Percentiles rank a stretch among this genome's conserved stretches.
phyloP scores from a whole-genome alignment of 2,888 invertebrate species.

The Synergus umbraculus region DNA sequence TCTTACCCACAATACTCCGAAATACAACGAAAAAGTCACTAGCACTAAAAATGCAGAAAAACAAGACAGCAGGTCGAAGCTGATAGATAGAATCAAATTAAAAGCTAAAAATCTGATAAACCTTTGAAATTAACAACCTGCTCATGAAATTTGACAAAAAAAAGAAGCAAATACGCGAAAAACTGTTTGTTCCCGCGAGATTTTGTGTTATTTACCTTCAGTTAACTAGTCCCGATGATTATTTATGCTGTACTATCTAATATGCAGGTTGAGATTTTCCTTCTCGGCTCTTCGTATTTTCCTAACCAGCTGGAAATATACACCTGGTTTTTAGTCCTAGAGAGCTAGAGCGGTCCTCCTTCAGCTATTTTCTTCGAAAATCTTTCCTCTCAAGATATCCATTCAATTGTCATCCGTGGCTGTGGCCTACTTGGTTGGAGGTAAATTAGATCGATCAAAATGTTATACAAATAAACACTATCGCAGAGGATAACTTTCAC shows the following conservation, averaged over 20 bases:
- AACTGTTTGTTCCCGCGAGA: constrained; percentile 44
- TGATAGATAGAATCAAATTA: constrained; percentile 1
- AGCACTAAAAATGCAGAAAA: constrained; percentile 14
- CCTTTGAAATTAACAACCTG: background rate
- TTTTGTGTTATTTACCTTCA: constrained; percentile 60
- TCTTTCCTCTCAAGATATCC: constrained; percentile 56
- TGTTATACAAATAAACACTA: constrained; percentile 50
- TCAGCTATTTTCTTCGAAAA: constrained; percentile 43
- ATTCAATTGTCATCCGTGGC: constrained; percentile 75
- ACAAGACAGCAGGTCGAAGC: constrained; percentile 20
- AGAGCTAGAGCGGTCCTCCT: constrained; percentile 23
- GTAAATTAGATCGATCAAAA: constrained; percentile 62
- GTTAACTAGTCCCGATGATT: constrained; percentile 60
- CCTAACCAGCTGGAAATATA: background rate
- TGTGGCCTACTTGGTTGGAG: constrained; percentile 75
- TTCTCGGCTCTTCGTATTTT: constrained; percentile 49
- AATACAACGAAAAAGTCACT: background rate
- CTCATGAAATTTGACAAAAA: background rate
- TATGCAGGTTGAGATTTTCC: constrained; percentile 50
- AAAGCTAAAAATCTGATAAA: background rate
- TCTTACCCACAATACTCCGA: background rate
- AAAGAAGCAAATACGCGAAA: constrained; percentile 3
- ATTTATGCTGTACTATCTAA: constrained; percentile 60
- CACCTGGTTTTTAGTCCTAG: constrained; percentile 23
- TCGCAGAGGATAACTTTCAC: constrained; percentile 60